A percentile compares a stretch with the other conserved stretches of the same genome.
Evolutionary conservation across 2,888 invertebrate genomes (phyloP).

Genomic region (Eupithecia exiguata): DNA sequence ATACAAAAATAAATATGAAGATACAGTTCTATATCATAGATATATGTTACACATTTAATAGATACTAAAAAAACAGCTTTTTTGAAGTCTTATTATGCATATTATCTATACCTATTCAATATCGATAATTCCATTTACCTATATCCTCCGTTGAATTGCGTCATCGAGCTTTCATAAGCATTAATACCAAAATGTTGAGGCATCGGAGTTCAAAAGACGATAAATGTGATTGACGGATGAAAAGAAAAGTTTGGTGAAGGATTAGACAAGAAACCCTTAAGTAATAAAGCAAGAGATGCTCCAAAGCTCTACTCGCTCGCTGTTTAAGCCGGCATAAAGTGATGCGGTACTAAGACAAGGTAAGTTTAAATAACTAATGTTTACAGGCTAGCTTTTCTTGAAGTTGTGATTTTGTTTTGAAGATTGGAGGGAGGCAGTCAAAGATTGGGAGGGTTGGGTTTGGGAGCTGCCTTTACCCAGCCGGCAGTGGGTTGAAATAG

Average conservation of each 20-base stretch:
- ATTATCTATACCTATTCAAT: background rate
- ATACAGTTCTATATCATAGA: too few relatives aligned
- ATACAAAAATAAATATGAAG: too few relatives aligned
- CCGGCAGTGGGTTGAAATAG: background rate
- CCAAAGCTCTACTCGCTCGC: conserved; percentile 7
- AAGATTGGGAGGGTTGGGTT: background rate
- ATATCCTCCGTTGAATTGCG: background rate
- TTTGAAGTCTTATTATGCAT: too few relatives aligned
- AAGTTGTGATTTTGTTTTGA: background rate
- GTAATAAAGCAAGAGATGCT: conserved; percentile 27
- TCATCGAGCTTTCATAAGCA: conserved; percentile 23
- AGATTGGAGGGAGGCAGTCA: background rate
- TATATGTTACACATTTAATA: too few relatives aligned
- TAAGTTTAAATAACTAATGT: conserved; percentile 32
- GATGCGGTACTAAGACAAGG: conserved; percentile 26
- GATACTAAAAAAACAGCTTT: too few relatives aligned
- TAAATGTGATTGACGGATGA: conserved; percentile 38
- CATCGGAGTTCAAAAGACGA: conserved; percentile 29
- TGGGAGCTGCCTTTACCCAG: background rate
- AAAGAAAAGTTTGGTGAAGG: conserved; percentile 35
- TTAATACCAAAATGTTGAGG: conserved; percentile 19
- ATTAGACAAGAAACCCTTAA: conserved; percentile 30
- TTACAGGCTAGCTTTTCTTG: background rate
- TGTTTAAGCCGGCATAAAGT: conserved; percentile 8
- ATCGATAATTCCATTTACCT: background rate